Percentiles rank a stretch among this genome's conserved stretches.
Conservation (phyloP, 35 echinoderm and acorn worm species). For the Lytechinus variegatus region DNA sequence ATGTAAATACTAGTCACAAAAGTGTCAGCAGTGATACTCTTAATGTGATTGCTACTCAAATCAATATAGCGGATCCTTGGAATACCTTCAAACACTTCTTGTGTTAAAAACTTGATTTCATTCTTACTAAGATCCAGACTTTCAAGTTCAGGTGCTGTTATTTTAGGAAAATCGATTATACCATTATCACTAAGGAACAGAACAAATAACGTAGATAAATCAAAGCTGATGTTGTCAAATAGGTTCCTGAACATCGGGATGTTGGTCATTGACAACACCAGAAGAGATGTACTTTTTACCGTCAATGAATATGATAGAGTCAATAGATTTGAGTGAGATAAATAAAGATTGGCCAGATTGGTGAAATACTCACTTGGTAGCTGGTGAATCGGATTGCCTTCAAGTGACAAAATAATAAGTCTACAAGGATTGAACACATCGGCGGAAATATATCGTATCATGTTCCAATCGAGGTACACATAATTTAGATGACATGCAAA, state of each 20-base stretch:
- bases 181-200: background rate
- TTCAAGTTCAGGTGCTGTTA: background rate
- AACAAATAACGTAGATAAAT: background rate
- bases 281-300: background rate
- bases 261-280: background rate
- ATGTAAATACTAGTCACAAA: background rate
- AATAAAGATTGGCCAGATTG: background rate
- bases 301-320: background rate
- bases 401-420: background rate
- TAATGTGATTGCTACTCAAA: background rate
- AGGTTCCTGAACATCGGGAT: background rate
- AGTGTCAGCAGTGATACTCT: background rate
- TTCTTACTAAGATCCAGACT: background rate
- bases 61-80: background rate
- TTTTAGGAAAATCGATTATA: background rate
- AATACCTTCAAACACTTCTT: background rate
- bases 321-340: background rate
- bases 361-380: background rate
- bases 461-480: background rate
- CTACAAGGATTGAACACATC: background rate
- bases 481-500: background rate
- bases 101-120: background rate
- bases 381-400: background rate
- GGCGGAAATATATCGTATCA: background rate
- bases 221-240: background rate